Evolutionary conservation across 2,888 invertebrate genomes (phyloP), one percentile per base, ranked within the genome.

Genomic region (Hypercompe scribonia): DNA sequence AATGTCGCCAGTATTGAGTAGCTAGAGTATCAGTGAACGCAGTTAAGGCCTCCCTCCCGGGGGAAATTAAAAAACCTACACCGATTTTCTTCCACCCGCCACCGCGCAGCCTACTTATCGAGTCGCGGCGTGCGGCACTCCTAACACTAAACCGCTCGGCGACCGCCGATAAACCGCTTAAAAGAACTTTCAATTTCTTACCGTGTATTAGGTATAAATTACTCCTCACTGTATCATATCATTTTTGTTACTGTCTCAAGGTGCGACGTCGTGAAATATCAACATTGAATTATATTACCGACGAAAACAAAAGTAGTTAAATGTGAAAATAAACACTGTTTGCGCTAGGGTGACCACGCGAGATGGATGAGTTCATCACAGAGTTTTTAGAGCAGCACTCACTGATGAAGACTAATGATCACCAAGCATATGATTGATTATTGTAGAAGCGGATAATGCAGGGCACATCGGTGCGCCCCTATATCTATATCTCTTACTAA

Each of bases 1-100:
- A 85, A 85, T 85, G 84, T 80, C 84, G 76, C 81, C 79, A 73
- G 75, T 77, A 79, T 78, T 79, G 78, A 75, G 75, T 75, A 72
- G 68, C 68, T 21, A 36, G n/a, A 70, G 70, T 77, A 77, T 74
- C 75, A 39, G 58, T 50, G 58, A 58, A 68, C 77, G 79, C 81
- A 81, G 86, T 84, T 82, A 81, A 80, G 79, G 81, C 82, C 81
- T 80, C 69, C 74, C 69, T 82, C 89, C 84, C 85, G 81, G 73
- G 89, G 89, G 89, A 89, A 89, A 89, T 89, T 88, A 89, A 82
- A 84, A n/a, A 83, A 79, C 80, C 81, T 71, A 77, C 82, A 74
- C 78, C 83, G 81, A 84, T 82, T 81, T 80, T 74, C 24, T 28
- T 64, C n/a, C 64, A 72, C 34, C 42, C 31, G 15, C 42, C 58